Evolutionary conservation across 2,113 vertebrate genomes (phyloP), one percentile per base, ranked within the genome.

Genomic region (Apodemus speciosus): DNA sequence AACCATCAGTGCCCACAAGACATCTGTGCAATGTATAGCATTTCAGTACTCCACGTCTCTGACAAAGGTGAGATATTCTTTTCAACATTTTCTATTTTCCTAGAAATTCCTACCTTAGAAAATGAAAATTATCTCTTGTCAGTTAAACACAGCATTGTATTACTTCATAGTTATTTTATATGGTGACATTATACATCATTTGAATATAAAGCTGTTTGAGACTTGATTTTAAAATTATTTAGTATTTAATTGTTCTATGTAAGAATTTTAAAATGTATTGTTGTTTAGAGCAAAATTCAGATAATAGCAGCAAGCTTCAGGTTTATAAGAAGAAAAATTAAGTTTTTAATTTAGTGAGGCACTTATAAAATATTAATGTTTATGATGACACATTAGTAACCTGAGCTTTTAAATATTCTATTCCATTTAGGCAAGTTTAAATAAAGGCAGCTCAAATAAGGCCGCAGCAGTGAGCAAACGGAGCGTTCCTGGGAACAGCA

Each of bases 11-110:
- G 99, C 99, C 76, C 99, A 99, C 97, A 99, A 99, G 97, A 99
- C 99, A 89, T 99, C 99, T n/a, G 99, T 99, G 94, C 99, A 98
- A 35, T 99, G 99, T 96, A 98, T 99, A 95, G 98, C 99, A 53
- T 98, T 99, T 97, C 99, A 99, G 98, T 98, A 97, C 97, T 98
- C 97, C 71, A 96, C 94, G 95, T 97, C 89, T 95, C 98, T 97
- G 94, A 97, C 97, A 86, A 99, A 99, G 98, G 99, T 99, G 92
- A 97, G 95, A 73, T 18, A 23, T 0, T 62, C 30, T 79, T 92
- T 92, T 89, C 32, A 6, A 79, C 68, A n/a, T 51, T 95, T 75
- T 84, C 4, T 2, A 20, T 83, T 69, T 77, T 90, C 68, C 30
- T 92, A 88, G 89, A 93, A 93, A 90, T 23, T 25, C 87, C 16